These are phyloP conservation scores for Drosophila mojavensis DNA, from an alignment of 1,140 invertebrate genomes.

Conservation along the genomic window DNA sequence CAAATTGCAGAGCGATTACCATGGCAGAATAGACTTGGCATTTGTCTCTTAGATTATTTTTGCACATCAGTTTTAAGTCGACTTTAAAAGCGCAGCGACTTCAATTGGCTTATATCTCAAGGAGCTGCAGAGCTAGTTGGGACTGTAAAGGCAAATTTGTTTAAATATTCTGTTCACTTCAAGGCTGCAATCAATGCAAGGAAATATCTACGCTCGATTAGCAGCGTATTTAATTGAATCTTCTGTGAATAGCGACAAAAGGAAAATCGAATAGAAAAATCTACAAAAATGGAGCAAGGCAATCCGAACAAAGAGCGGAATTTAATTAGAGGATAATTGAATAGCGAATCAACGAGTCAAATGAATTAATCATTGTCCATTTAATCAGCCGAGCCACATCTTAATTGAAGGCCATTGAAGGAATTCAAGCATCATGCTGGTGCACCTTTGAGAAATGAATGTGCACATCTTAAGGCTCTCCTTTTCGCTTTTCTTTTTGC, in stretches of 20 bases:
- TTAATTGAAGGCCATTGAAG: slow-evolving; percentile 7
- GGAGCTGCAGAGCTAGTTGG: neutral
- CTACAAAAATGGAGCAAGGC: slow-evolving; percentile 20
- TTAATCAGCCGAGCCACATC: slow-evolving; percentile 19
- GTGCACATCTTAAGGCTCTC: neutral
- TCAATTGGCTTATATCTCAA: neutral
- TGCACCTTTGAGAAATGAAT: neutral
- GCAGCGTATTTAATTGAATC: slow-evolving; percentile 8
- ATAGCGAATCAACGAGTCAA: slow-evolving; percentile 21
- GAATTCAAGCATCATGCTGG: neutral
- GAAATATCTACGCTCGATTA: neutral
- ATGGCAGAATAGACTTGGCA: neutral
- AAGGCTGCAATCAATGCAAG: neutral
- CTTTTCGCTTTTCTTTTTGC: neutral
- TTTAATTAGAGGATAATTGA: slow-evolving; percentile 36
- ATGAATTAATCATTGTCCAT: slow-evolving; percentile 31
- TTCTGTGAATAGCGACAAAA: neutral
- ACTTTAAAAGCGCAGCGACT: too few relatives aligned
- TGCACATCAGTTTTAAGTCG: neutral
- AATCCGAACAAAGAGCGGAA: slow-evolving; percentile 23
- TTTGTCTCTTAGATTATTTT: neutral
- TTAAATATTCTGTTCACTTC: neutral
- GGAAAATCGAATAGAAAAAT: neutral
- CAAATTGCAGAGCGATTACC: neutral
- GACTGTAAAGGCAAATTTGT: neutral